Conservation (phyloP, 2,797 vertebrate genomes). For the Danio tinwini region DNA sequence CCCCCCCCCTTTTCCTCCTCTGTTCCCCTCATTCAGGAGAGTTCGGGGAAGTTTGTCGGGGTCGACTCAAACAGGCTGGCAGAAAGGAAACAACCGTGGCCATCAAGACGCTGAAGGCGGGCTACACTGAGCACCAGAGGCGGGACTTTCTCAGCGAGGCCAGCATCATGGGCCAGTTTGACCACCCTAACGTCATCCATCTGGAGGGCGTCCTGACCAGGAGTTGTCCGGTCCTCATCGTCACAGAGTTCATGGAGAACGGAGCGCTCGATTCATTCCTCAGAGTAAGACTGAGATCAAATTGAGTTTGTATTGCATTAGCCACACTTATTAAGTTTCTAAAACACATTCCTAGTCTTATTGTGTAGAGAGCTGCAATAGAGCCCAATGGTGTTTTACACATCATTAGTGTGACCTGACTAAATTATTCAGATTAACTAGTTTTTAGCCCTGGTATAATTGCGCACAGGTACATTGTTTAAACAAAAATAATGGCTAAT, state of each 20-base stretch:
- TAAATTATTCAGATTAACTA: neutral
- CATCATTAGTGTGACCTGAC: neutral
- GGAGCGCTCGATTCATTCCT: conserved; percentile 97
- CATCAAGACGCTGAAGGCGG: conserved; percentile 97
- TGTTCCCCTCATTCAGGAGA: conserved; percentile 81
- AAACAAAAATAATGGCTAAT: neutral
- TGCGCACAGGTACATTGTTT: neutral
- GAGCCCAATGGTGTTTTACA: neutral
- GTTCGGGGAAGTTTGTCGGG: conserved; percentile 96
- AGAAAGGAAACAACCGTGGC: conserved; percentile 94
- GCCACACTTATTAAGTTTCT: neutral
- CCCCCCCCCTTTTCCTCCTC: conserved; percentile 40
- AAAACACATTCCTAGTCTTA: neutral
- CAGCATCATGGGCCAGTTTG: conserved; percentile 99
- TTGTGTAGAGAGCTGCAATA: neutral
- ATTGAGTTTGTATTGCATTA: conserved; percentile 3
- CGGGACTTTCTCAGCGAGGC: conserved; percentile 96
- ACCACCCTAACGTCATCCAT: conserved; percentile 98
- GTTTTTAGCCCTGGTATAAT: conserved; percentile 7
- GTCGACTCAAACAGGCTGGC: conserved; percentile 93
- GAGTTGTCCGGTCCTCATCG: conserved; percentile 97
- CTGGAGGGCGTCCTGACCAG: conserved; percentile 97
- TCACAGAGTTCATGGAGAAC: conserved; percentile 99
- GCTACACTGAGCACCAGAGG: conserved; percentile 95
- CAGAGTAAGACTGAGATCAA: conserved; percentile 80